Evolutionary conservation across 2,113 vertebrate species (phyloP).

Genomic region (Danionella cerebrum): DNA sequence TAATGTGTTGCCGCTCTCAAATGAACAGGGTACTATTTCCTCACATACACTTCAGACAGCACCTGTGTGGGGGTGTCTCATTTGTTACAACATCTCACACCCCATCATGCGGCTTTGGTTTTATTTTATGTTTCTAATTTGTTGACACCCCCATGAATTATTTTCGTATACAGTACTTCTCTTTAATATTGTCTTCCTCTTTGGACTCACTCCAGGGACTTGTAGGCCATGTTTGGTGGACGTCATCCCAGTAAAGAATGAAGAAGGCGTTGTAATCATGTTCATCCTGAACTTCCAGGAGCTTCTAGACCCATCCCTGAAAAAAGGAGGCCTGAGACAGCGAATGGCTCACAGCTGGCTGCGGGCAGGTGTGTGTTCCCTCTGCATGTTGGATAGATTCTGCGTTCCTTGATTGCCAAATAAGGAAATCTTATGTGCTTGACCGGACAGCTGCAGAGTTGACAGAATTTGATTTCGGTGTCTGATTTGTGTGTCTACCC

Average conservation of each 20-base stretch:
- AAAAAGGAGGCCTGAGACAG: slow-evolving; percentile 71
- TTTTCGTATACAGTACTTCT: not conserved
- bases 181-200: not conserved
- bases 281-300: slow-evolving; percentile 98
- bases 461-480: too few species aligned
- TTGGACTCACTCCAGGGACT: slow-evolving; percentile 70
- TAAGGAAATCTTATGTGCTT: not conserved
- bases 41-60: not conserved
- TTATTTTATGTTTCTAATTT: too few species aligned
- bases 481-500: too few species aligned
- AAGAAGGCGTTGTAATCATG: slow-evolving; percentile 90
- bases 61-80: slow-evolving; percentile 11
- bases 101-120: not conserved
- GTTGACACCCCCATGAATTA: not conserved
- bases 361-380: slow-evolving; percentile 58
- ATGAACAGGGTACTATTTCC: not conserved
- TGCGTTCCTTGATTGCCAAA: not conserved
- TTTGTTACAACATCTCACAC: not conserved
- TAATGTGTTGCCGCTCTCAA: too few species aligned
- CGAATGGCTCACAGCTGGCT: slow-evolving; percentile 74
- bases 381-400: not conserved
- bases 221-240: slow-evolving; percentile 89
- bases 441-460: not conserved
- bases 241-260: slow-evolving; percentile 90
- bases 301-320: slow-evolving; percentile 58